Conservation (phyloP, 92 coral and sea anemone genomes). For the Palythoa grandiflora region DNA sequence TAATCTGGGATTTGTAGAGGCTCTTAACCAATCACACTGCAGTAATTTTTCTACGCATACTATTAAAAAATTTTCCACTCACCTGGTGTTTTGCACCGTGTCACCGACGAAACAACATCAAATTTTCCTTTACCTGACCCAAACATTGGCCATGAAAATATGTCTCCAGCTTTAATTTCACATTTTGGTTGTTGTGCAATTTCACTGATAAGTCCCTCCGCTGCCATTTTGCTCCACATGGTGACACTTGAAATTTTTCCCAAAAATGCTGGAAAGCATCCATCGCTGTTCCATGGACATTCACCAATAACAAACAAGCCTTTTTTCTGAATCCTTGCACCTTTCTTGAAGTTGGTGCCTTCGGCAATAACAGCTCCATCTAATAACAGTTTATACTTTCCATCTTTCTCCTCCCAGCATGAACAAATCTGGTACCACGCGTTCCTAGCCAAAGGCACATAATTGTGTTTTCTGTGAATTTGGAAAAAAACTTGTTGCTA, state of each 20-base stretch:
- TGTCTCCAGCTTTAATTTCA: conserved; percentile 17
- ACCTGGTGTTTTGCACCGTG: conserved; percentile 12
- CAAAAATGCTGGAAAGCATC: conserved; percentile 1
- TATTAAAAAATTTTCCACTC: background rate
- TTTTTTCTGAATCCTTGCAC: background rate
- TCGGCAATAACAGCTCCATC: conserved; percentile 2
- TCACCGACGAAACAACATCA: background rate
- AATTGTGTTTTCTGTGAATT: background rate
- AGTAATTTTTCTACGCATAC: too few relatives aligned
- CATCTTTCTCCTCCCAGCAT: conserved; percentile 17
- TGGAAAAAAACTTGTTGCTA: background rate
- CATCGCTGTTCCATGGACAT: background rate
- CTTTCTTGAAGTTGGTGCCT: background rate
- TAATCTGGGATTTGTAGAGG: too few relatives aligned
- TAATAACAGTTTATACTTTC: conserved; percentile 7
- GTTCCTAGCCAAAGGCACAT: background rate
- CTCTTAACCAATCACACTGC: too few relatives aligned
- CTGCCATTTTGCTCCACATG: background rate
- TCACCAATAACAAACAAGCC: conserved; percentile 28
- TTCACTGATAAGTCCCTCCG: background rate
- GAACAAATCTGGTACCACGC: conserved; percentile 31
- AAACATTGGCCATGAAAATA: conserved; percentile 33
- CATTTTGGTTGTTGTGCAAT: background rate
- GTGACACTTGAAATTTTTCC: conserved; percentile 30
- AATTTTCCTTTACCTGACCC: background rate